phyloP scores from a whole-genome alignment of 2,888 invertebrate species.

The Taenaris catops region DNA sequence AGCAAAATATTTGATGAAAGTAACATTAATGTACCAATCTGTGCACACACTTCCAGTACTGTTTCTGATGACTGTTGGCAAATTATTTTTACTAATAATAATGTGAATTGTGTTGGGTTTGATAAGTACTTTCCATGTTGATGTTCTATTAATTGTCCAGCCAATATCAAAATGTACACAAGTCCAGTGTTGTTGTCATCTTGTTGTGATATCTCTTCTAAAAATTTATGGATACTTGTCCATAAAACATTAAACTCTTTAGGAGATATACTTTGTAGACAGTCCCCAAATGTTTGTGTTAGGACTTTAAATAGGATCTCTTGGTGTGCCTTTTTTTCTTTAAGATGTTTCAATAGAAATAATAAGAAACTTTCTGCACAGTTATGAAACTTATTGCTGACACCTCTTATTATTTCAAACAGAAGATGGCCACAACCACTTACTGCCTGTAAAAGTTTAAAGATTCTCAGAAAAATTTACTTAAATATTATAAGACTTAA shows the following conservation, averaged over 20 bases:
- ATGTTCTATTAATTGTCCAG: slow-evolving; percentile 81
- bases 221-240: slow-evolving; percentile 63
- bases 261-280: slow-evolving; percentile 81
- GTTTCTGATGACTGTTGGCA: slow-evolving; percentile 63
- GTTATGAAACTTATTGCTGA: slow-evolving; percentile 91
- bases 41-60: slow-evolving; percentile 66
- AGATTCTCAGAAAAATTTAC: too few relatives aligned
- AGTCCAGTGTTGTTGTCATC: slow-evolving; percentile 50
- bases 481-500: too few relatives aligned
- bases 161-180: slow-evolving; percentile 74
- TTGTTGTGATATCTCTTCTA: slow-evolving; percentile 53
- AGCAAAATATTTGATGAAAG: slow-evolving; percentile 82
- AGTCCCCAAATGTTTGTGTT: slow-evolving; percentile 81
- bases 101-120: slow-evolving; percentile 80
- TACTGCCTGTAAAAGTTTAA: slow-evolving; percentile 79
- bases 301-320: slow-evolving; percentile 82
- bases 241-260: slow-evolving; percentile 85
- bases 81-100: slow-evolving; percentile 75
- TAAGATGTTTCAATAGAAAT: slow-evolving; percentile 82
- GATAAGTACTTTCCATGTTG: slow-evolving; percentile 82
- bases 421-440: slow-evolving; percentile 92
- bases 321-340: slow-evolving; percentile 69
- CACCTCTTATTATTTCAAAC: slow-evolving; percentile 93
- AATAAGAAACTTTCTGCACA: slow-evolving; percentile 86
- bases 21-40: slow-evolving; percentile 80